Evolutionary conservation across 2,888 invertebrate species (phyloP), one percentile per base, ranked within the genome.

Genomic region (Eubasilissa splendida): DNA sequence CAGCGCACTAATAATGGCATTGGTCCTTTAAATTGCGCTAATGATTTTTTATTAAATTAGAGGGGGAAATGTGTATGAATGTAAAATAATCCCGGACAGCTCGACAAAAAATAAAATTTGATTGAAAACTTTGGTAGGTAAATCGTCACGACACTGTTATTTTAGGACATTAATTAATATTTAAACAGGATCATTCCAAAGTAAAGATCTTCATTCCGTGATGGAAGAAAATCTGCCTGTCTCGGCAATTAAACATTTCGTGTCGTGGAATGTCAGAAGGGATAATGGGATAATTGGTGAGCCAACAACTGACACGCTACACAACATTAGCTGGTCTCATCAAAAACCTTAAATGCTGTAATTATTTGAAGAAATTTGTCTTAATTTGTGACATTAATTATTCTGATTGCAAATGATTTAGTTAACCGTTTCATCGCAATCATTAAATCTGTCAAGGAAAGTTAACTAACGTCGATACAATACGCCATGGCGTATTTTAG

Each of bases 161-260:
- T 11, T n/a, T 58, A 10, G n/a, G 4, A 58, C 11, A 58, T 58
- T 58, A 58, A 58, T 58, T 58, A 58, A n/a, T 58, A 58, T 58
- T 58, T n/a, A 58, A 42, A n/a, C n/a, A 58, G 12, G 3, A 58
- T 58, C 58, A n/a, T 11, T 54, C 56, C 56, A 56, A 73, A 73
- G 56, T 73, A 56, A 42, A 73, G 56, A 73, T 73, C 71, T 73
- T 73, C 58, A 58, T 73, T 73, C 33, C 71, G 71, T 73, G 71
- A 73, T 73, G 14, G 58, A 73, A 33, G 56, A n/a, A 73, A 73
- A 73, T 73, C 71, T 73, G 71, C 31, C 71, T n/a, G 52, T 58
- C 56, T 31, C 22, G 9, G 7, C 56, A 73, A 73, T 73, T 33
- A 73, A 73, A 73, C 33, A 58, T 58, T 42, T 58, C 71, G 58